Evolutionary conservation across 2,113 vertebrate species (phyloP), one percentile per base, ranked within the genome.

Genomic region (Thermophis baileyi): DNA sequence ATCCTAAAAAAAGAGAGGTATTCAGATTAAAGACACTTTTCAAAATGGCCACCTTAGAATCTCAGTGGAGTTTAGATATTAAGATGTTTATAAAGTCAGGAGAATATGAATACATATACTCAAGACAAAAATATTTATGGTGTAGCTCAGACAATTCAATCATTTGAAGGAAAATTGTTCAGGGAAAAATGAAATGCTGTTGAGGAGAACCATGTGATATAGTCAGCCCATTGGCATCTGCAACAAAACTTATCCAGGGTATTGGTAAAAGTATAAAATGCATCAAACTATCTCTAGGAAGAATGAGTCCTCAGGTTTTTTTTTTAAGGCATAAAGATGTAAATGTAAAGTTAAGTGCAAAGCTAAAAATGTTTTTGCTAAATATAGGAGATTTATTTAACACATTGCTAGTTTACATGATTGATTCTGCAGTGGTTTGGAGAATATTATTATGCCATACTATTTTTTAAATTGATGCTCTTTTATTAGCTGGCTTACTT

Each of bases 101-200:
- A 63, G 30, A 63, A 63, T 30, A 63, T 30, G 25, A 60, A 27
- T 60, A 60, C 55, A 60, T n/a, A 5, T 1, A 40, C 90, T 25
- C 49, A 51, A 25, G 91, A 90, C 7, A 63, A 81, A 89, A 55
- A 88, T 94, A 93, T 93, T 96, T 94, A 94, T 89, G 93, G 94
- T 93, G 93, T 94, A 95, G 91, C 95, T 3, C 0, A 92, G 93
- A 90, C 20, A 94, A 50, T 85, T 85, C 53, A 25, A 6, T 47
- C 4, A 93, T 93, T n/a, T 11, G 18, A 95, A 91, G 86, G 81
- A 94, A 94, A 40, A 30, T 89, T 94, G 57, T 89, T 95, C 91
- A 57, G 69, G 25, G 57, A 85, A 91, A 94, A 91, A 25, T 1
- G 93, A 88, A 94, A 88, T 30, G 87, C 88, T 30, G 6, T 88